Percentiles rank a stretch among this genome's conserved stretches.
Evolutionary conservation across 2,888 invertebrate species (phyloP).

Genomic region (Mayetiola destructor): DNA sequence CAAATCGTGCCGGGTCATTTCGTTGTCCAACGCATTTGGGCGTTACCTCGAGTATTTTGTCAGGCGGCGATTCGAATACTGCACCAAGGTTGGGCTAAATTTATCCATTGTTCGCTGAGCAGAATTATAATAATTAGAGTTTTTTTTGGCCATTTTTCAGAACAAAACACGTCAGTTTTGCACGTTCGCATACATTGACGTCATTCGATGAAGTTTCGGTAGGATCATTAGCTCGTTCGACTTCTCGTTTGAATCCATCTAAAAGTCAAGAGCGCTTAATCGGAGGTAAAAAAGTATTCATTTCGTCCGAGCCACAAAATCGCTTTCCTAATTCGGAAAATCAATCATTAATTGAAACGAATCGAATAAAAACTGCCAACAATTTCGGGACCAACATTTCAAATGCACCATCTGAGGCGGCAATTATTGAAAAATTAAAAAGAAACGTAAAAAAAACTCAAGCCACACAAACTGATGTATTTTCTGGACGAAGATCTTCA

Average conservation of each 20-base stretch:
- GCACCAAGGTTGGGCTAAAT: slow-evolving; percentile 26
- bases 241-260: slow-evolving; percentile 36
- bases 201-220: slow-evolving; percentile 62
- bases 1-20: slow-evolving; percentile 26
- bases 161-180: slow-evolving; percentile 82
- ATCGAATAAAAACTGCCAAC: slow-evolving; percentile 19
- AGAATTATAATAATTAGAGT: neutral
- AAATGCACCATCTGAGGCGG: slow-evolving; percentile 17
- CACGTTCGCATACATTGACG: slow-evolving; percentile 71
- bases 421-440: slow-evolving; percentile 57
- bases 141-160: slow-evolving; percentile 33
- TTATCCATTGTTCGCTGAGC: neutral
- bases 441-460: slow-evolving; percentile 66
- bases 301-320: slow-evolving; percentile 18
- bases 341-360: slow-evolving; percentile 21
- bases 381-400: slow-evolving; percentile 21
- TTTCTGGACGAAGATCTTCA: slow-evolving; percentile 52
- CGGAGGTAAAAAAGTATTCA: slow-evolving; percentile 51
- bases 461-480: slow-evolving; percentile 78
- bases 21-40: slow-evolving; percentile 44
- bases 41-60: slow-evolving; percentile 40
- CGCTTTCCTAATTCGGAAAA: slow-evolving; percentile 18
- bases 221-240: slow-evolving; percentile 33
- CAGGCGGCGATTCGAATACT: slow-evolving; percentile 29
- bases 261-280: slow-evolving; percentile 56